phyloP scores from a whole-genome alignment of 2,888 invertebrate species.

The Plutella xylostella region DNA sequence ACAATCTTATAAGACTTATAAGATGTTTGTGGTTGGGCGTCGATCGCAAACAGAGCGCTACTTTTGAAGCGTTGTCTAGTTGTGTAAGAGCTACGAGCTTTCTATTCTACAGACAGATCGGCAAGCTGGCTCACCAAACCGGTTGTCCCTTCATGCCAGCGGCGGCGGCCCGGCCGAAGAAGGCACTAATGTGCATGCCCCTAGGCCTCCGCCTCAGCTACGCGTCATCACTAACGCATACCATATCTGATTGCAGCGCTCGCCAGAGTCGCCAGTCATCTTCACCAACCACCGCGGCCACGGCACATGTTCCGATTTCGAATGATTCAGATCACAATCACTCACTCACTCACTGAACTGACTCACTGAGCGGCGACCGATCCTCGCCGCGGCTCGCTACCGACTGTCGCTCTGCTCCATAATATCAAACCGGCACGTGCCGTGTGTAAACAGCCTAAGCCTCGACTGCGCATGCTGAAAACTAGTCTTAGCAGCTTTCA shows the following conservation, averaged over 20 bases:
- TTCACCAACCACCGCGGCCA: slow-evolving; percentile 43
- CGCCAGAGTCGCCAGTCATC: slow-evolving; percentile 41
- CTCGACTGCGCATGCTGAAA: slow-evolving; percentile 23
- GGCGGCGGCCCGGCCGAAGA: slow-evolving; percentile 39
- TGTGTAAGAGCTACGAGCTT: no score
- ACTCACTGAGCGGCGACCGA: slow-evolving; percentile 25
- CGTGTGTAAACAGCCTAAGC: slow-evolving; percentile 34
- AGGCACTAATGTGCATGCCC: slow-evolving; percentile 51
- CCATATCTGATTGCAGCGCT: slow-evolving; percentile 46
- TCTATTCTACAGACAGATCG: slow-evolving; percentile 35
- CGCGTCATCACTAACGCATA: slow-evolving; percentile 47
- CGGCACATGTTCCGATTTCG: slow-evolving; percentile 46
- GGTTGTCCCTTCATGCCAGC: slow-evolving; percentile 65
- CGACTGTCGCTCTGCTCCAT: slow-evolving; percentile 36
- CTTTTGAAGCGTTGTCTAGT: no score
- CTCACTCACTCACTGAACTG: not conserved
- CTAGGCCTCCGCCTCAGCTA: no score
- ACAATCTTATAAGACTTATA: no score
- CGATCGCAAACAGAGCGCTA: no score
- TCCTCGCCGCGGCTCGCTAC: slow-evolving; percentile 30
- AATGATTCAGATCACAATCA: slow-evolving; percentile 17
- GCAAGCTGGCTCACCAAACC: slow-evolving; percentile 62
- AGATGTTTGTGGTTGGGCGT: no score
- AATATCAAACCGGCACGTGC: slow-evolving; percentile 47
- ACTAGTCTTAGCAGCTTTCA: slow-evolving; percentile 21